Evolutionary conservation across 2,113 vertebrate genomes (phyloP).

Genomic region (Atherinomorus stipes): DNA sequence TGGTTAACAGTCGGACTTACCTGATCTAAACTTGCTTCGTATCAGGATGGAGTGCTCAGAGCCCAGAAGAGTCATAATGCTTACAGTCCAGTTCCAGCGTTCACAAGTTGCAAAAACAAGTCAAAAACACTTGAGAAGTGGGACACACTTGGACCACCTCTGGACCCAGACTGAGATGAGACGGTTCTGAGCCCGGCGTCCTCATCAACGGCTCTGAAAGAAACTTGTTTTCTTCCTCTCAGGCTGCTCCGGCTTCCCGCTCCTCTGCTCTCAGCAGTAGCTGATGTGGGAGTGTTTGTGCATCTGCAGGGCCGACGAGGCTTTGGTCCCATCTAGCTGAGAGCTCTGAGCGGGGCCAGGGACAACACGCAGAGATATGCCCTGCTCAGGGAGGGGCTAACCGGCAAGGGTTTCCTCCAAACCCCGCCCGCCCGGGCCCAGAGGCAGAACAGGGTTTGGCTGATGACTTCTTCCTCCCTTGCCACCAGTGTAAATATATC

Average conservation of each 20-base stretch:
- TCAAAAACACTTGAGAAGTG: constrained; percentile 27
- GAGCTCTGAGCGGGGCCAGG: constrained; percentile 83
- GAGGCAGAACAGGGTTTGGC: constrained; percentile 64
- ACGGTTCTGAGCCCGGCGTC: constrained; percentile 51
- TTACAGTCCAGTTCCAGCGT: constrained; percentile 85
- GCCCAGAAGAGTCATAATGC: constrained; percentile 97
- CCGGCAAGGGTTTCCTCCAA: constrained; percentile 73
- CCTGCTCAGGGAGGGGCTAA: constrained; percentile 81
- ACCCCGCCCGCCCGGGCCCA: constrained; percentile 80
- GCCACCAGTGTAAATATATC: constrained; percentile 77
- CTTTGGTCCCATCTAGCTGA: constrained; percentile 89
- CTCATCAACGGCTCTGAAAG: constrained; percentile 59
- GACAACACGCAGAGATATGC: constrained; percentile 84
- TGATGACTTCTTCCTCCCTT: constrained; percentile 70
- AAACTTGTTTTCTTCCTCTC: constrained; percentile 14
- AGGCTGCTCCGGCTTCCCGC: constrained; percentile 29
- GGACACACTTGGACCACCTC: constrained; percentile 65
- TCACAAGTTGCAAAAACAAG: constrained; percentile 70
- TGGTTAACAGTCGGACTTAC: constrained; percentile 81
- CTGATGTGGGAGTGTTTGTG: constrained; percentile 57
- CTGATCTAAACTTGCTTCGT: constrained; percentile 99
- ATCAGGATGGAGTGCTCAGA: constrained; percentile 98
- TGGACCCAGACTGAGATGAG: constrained; percentile 66
- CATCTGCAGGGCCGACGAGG: constrained; percentile 57
- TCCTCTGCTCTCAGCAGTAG: constrained; percentile 46